Evolutionary conservation across 2,797 vertebrate species (phyloP), one percentile per base, ranked within the genome.

Genomic region (Peromyscus eremicus): DNA sequence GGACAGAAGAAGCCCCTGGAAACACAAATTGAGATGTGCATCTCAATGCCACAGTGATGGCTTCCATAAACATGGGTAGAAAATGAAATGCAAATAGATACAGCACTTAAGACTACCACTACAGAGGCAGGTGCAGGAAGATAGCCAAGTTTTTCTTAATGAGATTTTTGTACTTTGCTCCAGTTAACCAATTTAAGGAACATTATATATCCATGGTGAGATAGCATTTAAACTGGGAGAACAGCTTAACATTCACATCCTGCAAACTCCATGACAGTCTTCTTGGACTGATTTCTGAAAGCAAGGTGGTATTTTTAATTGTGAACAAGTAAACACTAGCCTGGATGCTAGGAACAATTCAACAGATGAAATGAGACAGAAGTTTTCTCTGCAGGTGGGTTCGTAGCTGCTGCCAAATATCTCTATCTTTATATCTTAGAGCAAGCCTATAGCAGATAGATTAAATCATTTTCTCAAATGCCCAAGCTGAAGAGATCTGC

Each of bases 371-470:
- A 98, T 97, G 97, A 98, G 97, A 98, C 98, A 98, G 97, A 98
- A 98, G 97, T 96, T 98, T 97, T 98, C 98, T 97, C 98, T 98
- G 97, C 98, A 98, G 98, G 98, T 98, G 98, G 97, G 97, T 98
- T 98, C 98, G 96, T 98, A 99, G 98, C 97, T 98, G 98, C 95
- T 98, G 97, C 98, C 98, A 98, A 98, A 96, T 97, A 92, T 97
- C 82, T 98, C 94, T 87, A 79, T 98, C 94, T 96, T 88, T 91
- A 91, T 85, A 83, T 97, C 92, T 97, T 94, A 70, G 70, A 98
- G 70, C 46, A 95, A 97, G 82, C 25, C 92, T 96, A 76, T 40
- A 95, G 96, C 93, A 95, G 73, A 84, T 52, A 97, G 89, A 23
- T 60, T 91, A 96, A 95, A 95, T 97, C 95, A 96, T 97, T 98